Conservation (phyloP, 1,140 invertebrate genomes). For the Diabrotica undecimpunctata region DNA sequence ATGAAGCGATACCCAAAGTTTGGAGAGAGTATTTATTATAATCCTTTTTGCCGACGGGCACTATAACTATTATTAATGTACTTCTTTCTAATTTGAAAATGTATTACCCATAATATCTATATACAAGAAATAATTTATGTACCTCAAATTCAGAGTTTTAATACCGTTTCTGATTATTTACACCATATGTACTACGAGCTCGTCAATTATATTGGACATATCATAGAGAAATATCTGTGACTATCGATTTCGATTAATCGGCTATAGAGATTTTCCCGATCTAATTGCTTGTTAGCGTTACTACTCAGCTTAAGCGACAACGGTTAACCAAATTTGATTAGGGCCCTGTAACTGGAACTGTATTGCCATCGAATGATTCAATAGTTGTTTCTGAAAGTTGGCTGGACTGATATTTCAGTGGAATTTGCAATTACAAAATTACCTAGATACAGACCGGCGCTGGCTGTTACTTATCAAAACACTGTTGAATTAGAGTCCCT, state of each 20-base stretch:
- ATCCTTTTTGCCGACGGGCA: too few species aligned
- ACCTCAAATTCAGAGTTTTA: too few species aligned
- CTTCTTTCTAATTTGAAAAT: too few species aligned
- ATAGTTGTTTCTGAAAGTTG: slow-evolving; percentile 2
- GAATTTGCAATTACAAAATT: not conserved
- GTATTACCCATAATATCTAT: too few species aligned
- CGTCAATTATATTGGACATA: not conserved
- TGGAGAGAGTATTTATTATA: too few species aligned
- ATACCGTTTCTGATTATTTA: too few species aligned
- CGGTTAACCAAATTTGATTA: slow-evolving; percentile 2
- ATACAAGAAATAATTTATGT: too few species aligned
- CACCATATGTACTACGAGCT: not conserved
- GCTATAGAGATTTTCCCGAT: not conserved
- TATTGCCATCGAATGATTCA: slow-evolving; percentile 1
- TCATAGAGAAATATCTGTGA: not conserved
- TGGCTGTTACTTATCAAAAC: not conserved
- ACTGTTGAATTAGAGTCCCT: not conserved
- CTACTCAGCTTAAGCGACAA: not conserved
- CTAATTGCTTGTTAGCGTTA: not conserved
- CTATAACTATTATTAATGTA: too few species aligned
- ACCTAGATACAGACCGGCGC: not conserved
- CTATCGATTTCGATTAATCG: not conserved
- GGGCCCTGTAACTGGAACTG: not conserved
- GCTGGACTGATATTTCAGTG: not conserved
- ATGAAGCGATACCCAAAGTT: too few species aligned